A percentile compares a stretch with the other conserved stretches of the same genome.
These are phyloP conservation scores for Lasioglossum morio DNA, from an alignment of 2,888 invertebrate genomes.

Conservation along the genomic window DNA sequence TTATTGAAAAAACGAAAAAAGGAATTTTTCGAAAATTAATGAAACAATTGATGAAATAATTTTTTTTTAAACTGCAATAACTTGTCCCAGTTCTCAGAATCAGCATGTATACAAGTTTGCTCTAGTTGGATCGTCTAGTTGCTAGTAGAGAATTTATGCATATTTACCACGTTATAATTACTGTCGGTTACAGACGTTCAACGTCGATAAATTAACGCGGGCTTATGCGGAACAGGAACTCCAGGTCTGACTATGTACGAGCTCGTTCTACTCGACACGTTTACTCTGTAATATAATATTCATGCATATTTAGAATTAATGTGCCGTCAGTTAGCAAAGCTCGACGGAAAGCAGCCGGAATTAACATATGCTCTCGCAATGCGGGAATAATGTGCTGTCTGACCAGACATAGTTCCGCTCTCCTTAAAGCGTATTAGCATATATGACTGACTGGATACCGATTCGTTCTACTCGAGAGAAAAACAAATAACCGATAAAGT, in stretches of 20 bases:
- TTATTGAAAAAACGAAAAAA: background rate
- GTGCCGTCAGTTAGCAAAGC: background rate
- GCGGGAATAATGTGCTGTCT: background rate
- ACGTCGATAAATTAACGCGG: background rate
- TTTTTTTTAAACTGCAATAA: too few relatives aligned
- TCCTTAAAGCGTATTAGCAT: background rate
- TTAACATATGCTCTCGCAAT: background rate
- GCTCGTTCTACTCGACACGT: background rate
- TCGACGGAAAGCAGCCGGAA: background rate
- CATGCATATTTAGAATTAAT: background rate
- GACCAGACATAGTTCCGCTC: background rate
- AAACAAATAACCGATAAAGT: background rate
- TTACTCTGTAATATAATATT: background rate
- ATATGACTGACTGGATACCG: background rate
- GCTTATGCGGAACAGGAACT: background rate
- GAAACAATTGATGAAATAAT: too few relatives aligned
- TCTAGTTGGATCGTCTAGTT: background rate
- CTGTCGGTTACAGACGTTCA: background rate
- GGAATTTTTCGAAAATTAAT: too few relatives aligned
- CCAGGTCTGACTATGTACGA: background rate
- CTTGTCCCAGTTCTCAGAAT: too few relatives aligned
- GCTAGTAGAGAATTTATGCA: background rate
- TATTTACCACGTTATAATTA: background rate
- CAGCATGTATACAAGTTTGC: background rate
- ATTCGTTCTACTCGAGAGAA: constrained; percentile 9